Evolutionary conservation across 2,797 vertebrate genomes (phyloP).

Genomic region (Leptoclinus maculatus): DNA sequence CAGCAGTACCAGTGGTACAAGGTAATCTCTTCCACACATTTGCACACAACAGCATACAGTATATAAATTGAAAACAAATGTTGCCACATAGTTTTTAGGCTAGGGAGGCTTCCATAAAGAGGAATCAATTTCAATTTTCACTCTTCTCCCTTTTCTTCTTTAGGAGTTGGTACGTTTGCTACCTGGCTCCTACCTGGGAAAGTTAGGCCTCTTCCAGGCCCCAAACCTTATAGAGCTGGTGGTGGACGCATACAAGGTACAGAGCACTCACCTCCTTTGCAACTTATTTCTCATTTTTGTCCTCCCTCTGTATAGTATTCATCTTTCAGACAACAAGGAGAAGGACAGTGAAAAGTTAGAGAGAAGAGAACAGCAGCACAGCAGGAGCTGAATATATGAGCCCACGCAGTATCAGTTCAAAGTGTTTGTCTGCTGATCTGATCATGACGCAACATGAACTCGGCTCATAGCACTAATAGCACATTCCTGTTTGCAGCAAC

Average conservation of each 20-base stretch:
- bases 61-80: neutral
- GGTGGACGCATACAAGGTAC: constrained; percentile 95
- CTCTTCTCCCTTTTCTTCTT: constrained; percentile 8
- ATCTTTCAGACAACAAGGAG: constrained; percentile 25
- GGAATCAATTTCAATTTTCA: neutral
- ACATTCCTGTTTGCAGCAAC: constrained; percentile 13
- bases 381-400: constrained; percentile 33
- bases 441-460: constrained; percentile 25
- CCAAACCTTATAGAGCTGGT: constrained; percentile 94
- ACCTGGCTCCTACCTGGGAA: constrained; percentile 92
- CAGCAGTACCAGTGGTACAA: constrained; percentile 97
- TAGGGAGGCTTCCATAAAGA: neutral
- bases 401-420: constrained; percentile 18
- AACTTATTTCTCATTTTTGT: constrained; percentile 4
- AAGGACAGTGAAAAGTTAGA: constrained; percentile 17
- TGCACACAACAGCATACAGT: constrained; percentile 9
- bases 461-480: neutral
- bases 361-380: constrained; percentile 23
- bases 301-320: neutral
- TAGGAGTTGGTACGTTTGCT: constrained; percentile 91
- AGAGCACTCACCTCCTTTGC: constrained; percentile 1
- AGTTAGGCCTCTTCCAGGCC: constrained; percentile 90
- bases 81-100: neutral
- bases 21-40: constrained; percentile 83
- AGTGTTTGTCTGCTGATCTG: constrained; percentile 21